Evolutionary conservation across 2,888 invertebrate species (phyloP), one percentile per base, ranked within the genome.

Genomic region (Darwinula stevensoni): DNA sequence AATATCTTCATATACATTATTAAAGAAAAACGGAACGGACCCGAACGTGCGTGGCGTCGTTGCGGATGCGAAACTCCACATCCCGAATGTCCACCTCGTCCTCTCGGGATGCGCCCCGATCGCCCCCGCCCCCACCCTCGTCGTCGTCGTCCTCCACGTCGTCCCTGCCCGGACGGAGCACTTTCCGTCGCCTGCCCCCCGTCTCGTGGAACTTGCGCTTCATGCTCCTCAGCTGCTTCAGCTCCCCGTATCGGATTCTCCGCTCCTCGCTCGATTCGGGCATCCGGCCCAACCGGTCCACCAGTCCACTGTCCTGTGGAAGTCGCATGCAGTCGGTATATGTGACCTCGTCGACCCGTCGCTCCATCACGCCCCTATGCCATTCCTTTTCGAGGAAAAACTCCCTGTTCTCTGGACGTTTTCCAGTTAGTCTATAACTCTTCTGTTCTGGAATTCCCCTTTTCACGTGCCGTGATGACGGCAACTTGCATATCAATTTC

Each of bases 241-340:
- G 52, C 49, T 97, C 88, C 0, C 88, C 88, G 44, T 82, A 69
- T 28, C 82, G 62, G 37, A 75, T 59, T 0, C 73, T 58, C 36
- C 88, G 58, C 45, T 88, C 78, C 1, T 69, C 41, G 34, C 47
- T 47, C 30, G 44, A 43, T 40, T 31, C 26, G 27, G 29, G 27
- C 29, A 22, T 31, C 22, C 16, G 6, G 22, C 13, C 6, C 18
- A 6, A 12, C 12, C 31, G 17, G 27, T 44, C 41, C 31, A 49
- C 31, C 30, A 52, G 39, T 15, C 46, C 46, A 34, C 50, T 46
- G 32, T 50, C 51, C 44, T 47, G 35, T 3, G n/a, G n/a, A n/a
- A n/a, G n/a, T n/a, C n/a, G n/a, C n/a, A n/a, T n/a, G n/a, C n/a
- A n/a, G n/a, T n/a, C n/a, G n/a, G n/a, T n/a, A n/a, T n/a, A n/a